Evolutionary conservation across 2,797 vertebrate species (phyloP).

Genomic region (Chelon auratus): DNA sequence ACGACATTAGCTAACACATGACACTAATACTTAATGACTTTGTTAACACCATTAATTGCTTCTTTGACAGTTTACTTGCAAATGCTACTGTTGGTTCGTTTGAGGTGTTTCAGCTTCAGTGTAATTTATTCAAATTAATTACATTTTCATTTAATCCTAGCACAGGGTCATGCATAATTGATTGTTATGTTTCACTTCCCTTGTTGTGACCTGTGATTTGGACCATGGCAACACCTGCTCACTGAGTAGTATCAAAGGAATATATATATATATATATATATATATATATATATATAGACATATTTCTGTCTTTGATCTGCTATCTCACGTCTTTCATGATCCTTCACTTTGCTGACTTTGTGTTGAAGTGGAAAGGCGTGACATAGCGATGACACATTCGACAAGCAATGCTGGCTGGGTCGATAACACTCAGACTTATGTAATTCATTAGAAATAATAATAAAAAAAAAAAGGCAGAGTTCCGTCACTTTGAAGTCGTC

Average conservation of each 20-base stretch:
- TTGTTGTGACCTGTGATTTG: conserved; percentile 12
- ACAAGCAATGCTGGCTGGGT: conserved; percentile 8
- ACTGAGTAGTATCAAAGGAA: conserved; percentile 14
- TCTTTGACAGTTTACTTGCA: conserved; percentile 20
- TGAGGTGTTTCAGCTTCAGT: neutral
- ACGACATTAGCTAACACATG: neutral
- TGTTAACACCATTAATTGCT: conserved; percentile 6
- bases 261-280: conserved; percentile 18
- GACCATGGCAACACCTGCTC: conserved; percentile 4
- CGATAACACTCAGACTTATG: neutral
- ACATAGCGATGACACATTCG: conserved; percentile 25
- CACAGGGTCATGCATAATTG: neutral
- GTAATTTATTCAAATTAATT: neutral
- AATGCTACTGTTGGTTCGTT: neutral
- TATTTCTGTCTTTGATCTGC: conserved; percentile 27
- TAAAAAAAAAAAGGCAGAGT: neutral
- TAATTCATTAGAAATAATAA: conserved; percentile 8
- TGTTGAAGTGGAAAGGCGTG: conserved; percentile 7
- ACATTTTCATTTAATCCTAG: neutral
- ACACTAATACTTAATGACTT: neutral
- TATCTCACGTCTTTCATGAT: conserved; percentile 3
- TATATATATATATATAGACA: neutral
- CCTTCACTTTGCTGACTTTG: conserved; percentile 8
- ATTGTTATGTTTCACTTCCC: conserved; percentile 5
- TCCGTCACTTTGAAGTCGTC: conserved; percentile 25